phyloP scores from a whole-genome alignment of 2,888 invertebrate genomes.

The Amphipyra tragopoginis region DNA sequence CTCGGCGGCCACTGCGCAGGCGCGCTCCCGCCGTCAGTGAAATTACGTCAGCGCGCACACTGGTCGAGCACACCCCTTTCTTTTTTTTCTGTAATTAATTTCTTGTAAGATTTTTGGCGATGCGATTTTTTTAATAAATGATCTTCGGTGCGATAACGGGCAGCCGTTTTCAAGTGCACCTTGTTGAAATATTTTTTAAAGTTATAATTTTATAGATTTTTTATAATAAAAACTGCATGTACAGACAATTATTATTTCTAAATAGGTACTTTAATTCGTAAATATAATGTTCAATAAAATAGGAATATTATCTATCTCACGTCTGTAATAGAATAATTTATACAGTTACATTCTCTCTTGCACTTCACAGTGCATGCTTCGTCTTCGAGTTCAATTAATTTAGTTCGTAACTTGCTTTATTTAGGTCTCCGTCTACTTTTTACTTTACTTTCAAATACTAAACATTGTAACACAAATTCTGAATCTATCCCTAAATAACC shows the following conservation, averaged over 20 bases:
- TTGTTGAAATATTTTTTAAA: slow-evolving; percentile 37
- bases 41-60: slow-evolving; percentile 83
- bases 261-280: no score
- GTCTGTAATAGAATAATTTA: neutral
- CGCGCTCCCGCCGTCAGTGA: slow-evolving; percentile 75
- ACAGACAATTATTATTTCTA: no score
- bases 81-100: slow-evolving; percentile 87
- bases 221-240: neutral
- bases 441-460: slow-evolving; percentile 29
- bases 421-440: slow-evolving; percentile 12
- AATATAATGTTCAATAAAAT: no score
- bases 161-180: slow-evolving; percentile 33
- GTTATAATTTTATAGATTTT: slow-evolving; percentile 25
- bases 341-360: slow-evolving; percentile 4
- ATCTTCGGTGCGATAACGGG: slow-evolving; percentile 50
- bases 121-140: slow-evolving; percentile 66
- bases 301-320: no score
- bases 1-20: slow-evolving; percentile 79
- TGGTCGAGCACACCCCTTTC: slow-evolving; percentile 85
- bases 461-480: slow-evolving; percentile 51
- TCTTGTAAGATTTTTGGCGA: slow-evolving; percentile 84
- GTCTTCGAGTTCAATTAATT: slow-evolving; percentile 47
- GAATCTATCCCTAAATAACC: slow-evolving; percentile 26
- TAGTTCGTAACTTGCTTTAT: slow-evolving; percentile 24
- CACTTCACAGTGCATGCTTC: slow-evolving; percentile 22